Evolutionary conservation across 2,797 vertebrate species (phyloP).

Genomic region (Perdix hodgsoniae): DNA sequence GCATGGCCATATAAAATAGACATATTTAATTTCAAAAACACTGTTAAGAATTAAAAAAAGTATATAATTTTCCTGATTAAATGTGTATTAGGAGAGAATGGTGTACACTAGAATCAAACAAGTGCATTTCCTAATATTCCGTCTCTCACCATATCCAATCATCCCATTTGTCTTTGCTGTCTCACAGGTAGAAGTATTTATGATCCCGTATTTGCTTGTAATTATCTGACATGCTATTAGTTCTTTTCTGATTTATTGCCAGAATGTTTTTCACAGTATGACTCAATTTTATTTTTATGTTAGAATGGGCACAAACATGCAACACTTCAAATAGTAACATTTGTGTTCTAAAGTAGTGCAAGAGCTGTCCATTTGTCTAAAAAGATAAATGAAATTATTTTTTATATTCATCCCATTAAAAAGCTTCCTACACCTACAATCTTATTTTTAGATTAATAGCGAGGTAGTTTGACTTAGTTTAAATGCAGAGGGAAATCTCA

Average conservation of each 20-base stretch:
- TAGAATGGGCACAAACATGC: background rate
- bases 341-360: background rate
- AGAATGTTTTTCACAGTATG: background rate
- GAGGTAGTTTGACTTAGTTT: background rate
- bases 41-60: background rate
- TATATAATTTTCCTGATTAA: background rate
- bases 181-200: background rate
- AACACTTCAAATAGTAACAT: background rate
- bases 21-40: background rate
- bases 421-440: background rate
- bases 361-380: background rate
- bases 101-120: background rate
- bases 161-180: background rate
- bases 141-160: background rate
- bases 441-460: background rate
- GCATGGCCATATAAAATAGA: background rate
- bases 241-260: background rate
- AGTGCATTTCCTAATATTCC: accelerated
- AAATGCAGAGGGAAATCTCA: background rate
- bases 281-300: background rate
- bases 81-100: background rate
- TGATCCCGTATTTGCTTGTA: background rate
- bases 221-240: background rate
- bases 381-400: background rate
- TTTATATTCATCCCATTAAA: background rate